Evolutionary conservation across 2,888 invertebrate genomes (phyloP), one percentile per base, ranked within the genome.

Genomic region (Parnassius apollo): DNA sequence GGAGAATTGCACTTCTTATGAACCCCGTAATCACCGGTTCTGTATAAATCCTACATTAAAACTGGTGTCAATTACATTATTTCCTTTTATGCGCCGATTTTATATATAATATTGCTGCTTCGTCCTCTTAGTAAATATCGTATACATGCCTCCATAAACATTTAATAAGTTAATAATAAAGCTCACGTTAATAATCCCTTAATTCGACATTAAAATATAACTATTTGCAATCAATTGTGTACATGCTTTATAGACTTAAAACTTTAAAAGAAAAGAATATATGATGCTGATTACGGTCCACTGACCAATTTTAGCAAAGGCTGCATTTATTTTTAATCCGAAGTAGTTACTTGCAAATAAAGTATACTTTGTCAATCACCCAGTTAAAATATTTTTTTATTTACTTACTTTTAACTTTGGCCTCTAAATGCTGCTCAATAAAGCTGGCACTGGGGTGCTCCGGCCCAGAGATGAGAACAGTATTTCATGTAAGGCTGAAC

Each of bases 11-110:
- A 82, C 79, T 86, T 86, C 85, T 85, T 88, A 85, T 81, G 76
- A 85, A 72, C 78, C 71, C 72, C 65, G 81, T 86, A 85, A 87
- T 87, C 85, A 85, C 82, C 79, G 74, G 73, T 72, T 73, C 80
- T 74, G 83, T 85, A 86, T 86, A 87, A 87, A 85, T 76, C 82
- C 77, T 76, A 82, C 83, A 86, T 86, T 89, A 88, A 86, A 87
- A 85, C 84, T 79, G 80, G 86, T 83, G 85, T 88, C 86, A 88
- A 88, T 89, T 88, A 88, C 83, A 82, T 83, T 84, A 82, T 83
- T 82, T 78, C 87, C 86, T 74, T 88, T 83, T 87, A 86, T 75
- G 86, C 78, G 78, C 73, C 74, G 69, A 80, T 80, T 78, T 83
- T 81, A 81, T 79, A 80, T 76, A 80, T 80, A 75, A 81, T 77